Percentiles rank a stretch among this genome's conserved stretches.
These are phyloP conservation scores for Stigmatopora nigra DNA, from an alignment of 2,113 vertebrate genomes.

Conservation along the genomic window DNA sequence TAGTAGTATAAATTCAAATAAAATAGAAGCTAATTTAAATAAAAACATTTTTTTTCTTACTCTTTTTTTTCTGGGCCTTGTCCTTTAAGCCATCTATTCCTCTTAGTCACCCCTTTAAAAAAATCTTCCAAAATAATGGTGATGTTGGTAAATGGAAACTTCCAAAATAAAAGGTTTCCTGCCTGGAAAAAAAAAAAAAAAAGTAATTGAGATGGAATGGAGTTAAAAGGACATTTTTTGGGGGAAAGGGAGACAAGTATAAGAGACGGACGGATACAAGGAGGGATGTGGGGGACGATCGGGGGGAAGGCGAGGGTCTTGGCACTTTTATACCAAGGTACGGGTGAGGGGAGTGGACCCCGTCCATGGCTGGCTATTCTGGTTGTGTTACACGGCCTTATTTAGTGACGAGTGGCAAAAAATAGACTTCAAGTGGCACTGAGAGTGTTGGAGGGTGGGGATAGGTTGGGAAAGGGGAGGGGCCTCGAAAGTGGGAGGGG, in stretches of 20 bases:
- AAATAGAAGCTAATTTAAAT: too few relatives aligned
- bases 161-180: constrained; percentile 4
- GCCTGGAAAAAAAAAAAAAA: constrained; percentile 6
- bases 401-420: constrained; percentile 96
- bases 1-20: too few relatives aligned
- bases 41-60: constrained; percentile 33
- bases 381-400: constrained; percentile 77
- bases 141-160: constrained; percentile 1
- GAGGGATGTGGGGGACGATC: constrained; percentile 56
- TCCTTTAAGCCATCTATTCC: constrained; percentile 45
- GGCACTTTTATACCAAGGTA: constrained; percentile 84
- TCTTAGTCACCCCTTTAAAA: constrained; percentile 36
- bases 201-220: constrained; percentile 4
- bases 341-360: constrained; percentile 67
- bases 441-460: constrained; percentile 30
- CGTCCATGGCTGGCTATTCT: constrained; percentile 37
- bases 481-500: constrained; percentile 30
- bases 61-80: constrained; percentile 24
- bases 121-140: constrained; percentile 18
- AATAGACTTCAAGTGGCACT: constrained; percentile 83
- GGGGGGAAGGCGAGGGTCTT: constrained; percentile 73
- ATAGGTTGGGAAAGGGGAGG: constrained; percentile 31
- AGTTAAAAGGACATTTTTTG: background rate
- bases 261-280: constrained; percentile 10
- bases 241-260: background rate